These are phyloP conservation scores for Crotalus tigris DNA, from an alignment of 2,113 vertebrate genomes.

Conservation along the genomic window DNA sequence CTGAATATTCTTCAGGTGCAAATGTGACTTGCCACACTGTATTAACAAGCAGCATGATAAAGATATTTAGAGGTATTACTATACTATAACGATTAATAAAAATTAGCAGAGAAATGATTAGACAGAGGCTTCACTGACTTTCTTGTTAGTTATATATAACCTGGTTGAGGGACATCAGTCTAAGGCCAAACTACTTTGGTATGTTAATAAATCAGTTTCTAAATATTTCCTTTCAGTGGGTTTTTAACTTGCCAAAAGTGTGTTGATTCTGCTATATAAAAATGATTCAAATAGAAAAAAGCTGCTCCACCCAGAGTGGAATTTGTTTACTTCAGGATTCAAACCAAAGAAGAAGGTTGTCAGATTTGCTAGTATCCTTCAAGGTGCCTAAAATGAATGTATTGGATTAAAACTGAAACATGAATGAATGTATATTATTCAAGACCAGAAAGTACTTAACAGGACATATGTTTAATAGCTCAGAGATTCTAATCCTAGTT, in stretches of 20 bases:
- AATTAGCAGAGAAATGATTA: background rate
- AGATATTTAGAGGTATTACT: too few relatives aligned
- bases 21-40: too few relatives aligned
- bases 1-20: too few relatives aligned
- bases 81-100: too few relatives aligned
- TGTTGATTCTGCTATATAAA: slow-evolving; percentile 33
- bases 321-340: slow-evolving; percentile 37
- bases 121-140: background rate
- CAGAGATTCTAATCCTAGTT: background rate
- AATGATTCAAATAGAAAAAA: background rate
- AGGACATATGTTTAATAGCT: background rate
- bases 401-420: slow-evolving; percentile 42
- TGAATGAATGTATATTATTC: slow-evolving; percentile 3
- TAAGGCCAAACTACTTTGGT: background rate
- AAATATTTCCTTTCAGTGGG: slow-evolving; percentile 20
- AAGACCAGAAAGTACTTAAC: background rate
- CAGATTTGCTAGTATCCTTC: slow-evolving; percentile 17
- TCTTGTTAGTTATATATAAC: slow-evolving; percentile 23
- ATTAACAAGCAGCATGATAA: too few relatives aligned
- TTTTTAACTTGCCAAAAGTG: background rate
- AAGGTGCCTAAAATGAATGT: background rate
- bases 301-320: slow-evolving; percentile 26
- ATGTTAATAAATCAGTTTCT: background rate
- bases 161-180: slow-evolving; percentile 31
- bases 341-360: slow-evolving; percentile 42